Evolutionary conservation across 2,888 invertebrate genomes (phyloP), one percentile per base, ranked within the genome.

Genomic region (Catocala fraxini): DNA sequence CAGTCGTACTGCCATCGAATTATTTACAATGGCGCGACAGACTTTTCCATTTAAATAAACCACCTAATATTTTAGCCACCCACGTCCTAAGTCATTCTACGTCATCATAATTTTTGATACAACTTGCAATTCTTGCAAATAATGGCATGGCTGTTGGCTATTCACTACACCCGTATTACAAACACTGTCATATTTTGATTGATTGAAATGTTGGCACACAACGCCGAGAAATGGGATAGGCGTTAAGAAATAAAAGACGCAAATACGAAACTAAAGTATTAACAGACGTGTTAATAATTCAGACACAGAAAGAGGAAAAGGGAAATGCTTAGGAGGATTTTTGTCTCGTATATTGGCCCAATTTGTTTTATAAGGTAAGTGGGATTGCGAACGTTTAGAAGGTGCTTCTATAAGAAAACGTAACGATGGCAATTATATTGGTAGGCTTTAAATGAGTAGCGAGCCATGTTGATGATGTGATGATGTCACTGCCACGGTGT

Each of bases 151-250:
- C 59, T 52, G 68, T 68, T 63, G 53, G 53, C 62, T 58, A 52
- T 54, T 49, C 65, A n/a, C 43, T 46, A 25, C 34, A 51, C 6
- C 68, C 39, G 61, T 78, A 69, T 63, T 41, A 59, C 35, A 51
- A 48, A 65, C 15, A 35, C 52, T 65, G 69, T 71, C 70, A 69
- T 64, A 62, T 46, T 70, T 71, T 79, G 79, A 81, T 80, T 77
- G 81, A 81, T 81, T 67, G 78, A 70, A 71, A 70, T 57, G 62
- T 59, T 56, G 51, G 59, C 54, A 64, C 43, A 66, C 64, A 67
- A 57, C 53, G 66, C 56, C 56, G 58, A 41, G 60, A 71, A 71
- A 72, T 64, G 56, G 65, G 63, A 63, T 56, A 68, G 67, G 70
- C 70, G 63, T 71, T 59, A 68, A 75, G 42, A 55, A 65, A 69